Base-by-base conservation (phyloP, 2,113 vertebrate genomes). In the Rhynchomys soricoides region DNA sequence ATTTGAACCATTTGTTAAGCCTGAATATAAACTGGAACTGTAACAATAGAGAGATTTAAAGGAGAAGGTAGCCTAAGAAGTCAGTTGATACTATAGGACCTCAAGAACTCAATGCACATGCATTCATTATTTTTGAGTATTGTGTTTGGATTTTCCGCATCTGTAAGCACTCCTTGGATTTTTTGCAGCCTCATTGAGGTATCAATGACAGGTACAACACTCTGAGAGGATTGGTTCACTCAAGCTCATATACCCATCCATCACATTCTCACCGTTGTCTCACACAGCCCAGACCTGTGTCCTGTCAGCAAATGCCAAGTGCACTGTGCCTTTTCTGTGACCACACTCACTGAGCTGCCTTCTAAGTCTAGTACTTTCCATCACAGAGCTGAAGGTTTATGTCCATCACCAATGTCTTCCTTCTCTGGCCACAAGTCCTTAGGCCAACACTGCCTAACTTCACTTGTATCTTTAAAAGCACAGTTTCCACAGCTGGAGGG, bases 51-150 rank as follows among this genome's bases (percentile, higher is more conserved):
- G 90, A 82, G 4, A 93, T 73, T 86, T 82, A 43, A 94, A 82
- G 94, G 77, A 73, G 94, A 93, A 74, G 86, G 2, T 82, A 70
- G 86, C 29, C 77, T 73, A 12, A 89, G 75, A 91, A 91, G 91
- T 48, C 59, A 93, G 24, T 89, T 85, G 68, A 91, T 34, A 88
- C 70, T 5, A 4, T 59, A 81, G 82, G 89, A 92, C 43, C 31
- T 86, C 31, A 89, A 93, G 89, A 93, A 86, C 75, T 73, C 86
- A 94, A 78, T 13, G 40, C 19, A 43, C 6, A 9, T 66, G 11
- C 5, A 55, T 57, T 57, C 24, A 48, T 64, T 24, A 43, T 29
- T 86, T 29, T 50, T 57, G 17, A 78, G 55, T 66, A 66, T 7
- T 37, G 2, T 4, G 71, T 45, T 91, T 86, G 57, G 66, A 86